Evolutionary conservation across 2,113 vertebrate genomes (phyloP).

Genomic region (Elephantulus edwardii): DNA sequence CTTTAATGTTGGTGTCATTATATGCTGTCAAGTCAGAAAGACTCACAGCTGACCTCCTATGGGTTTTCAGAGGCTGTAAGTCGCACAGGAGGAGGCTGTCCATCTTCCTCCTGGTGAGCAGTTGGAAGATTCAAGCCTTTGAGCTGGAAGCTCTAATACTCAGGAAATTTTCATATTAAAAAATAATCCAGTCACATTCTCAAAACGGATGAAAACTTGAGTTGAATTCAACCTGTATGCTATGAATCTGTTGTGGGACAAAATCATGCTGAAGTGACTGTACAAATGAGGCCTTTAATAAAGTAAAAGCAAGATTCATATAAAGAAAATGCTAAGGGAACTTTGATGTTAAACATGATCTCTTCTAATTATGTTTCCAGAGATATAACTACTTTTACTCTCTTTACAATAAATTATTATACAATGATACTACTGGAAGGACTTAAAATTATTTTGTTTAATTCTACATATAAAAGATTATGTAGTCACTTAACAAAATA

Average conservation of each 20-base stretch:
- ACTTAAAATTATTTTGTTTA: conserved; percentile 10
- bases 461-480: conserved; percentile 12
- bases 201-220: conserved; percentile 9
- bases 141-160: no score
- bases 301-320: background rate
- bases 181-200: conserved; percentile 23
- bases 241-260: background rate
- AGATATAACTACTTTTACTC: background rate
- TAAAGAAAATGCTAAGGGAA: background rate
- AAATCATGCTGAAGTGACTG: background rate
- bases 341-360: background rate
- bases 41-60: no score
- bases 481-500: background rate
- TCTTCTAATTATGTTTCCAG: background rate
- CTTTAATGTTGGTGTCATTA: no score
- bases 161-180: background rate
- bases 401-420: background rate
- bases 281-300: background rate
- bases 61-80: no score
- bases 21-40: no score
- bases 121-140: no score
- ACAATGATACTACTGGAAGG: background rate
- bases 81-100: no score
- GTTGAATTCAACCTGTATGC: background rate
- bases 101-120: no score